Evolutionary conservation across 2,797 vertebrate genomes (phyloP), one percentile per base, ranked within the genome.

Genomic region (Intellagama lesueurii): DNA sequence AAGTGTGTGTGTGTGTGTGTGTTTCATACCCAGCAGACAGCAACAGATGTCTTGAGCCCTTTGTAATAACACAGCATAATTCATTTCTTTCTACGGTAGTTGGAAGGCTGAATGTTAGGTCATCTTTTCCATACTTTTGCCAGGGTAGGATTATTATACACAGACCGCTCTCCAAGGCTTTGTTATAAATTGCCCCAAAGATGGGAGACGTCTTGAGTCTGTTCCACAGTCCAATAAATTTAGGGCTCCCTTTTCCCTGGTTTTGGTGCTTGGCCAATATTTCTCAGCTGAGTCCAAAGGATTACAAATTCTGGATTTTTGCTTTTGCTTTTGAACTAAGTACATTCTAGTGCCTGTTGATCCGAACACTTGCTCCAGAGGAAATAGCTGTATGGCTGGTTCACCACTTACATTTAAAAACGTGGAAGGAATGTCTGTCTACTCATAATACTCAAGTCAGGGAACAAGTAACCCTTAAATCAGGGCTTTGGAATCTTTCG

Each of bases 71-170:
- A 75, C 79, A 86, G n/a, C 91, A 83, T 19, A 87, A 88, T 88
- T 19, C 72, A 28, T 68, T 93, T 88, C 73, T 88, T 92, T 70
- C 78, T 86, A 64, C 24, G 12, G 87, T 12, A 72, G 32, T 70
- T 49, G 88, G 73, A 82, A 0, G 60, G 14, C 4, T 84, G 11
- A 85, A 47, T 76, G 84, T 81, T 69, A n/a, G 11, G 32, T 95
- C 87, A 93, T 84, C 88, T 90, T 94, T 94, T 92, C 88, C 84
- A 82, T 86, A 24, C 35, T 75, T 88, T 82, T 77, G 77, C 78
- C 86, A 60, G 56, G 22, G 82, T 22, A 60, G 2, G 9, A 72
- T 64, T 44, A 30, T 93, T 93, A 66, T 44, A 79, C 26, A 17
- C 0, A 0, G 28, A 92, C 69, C 69, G 44, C 40, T 90, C 49